Conservation (phyloP, 92 coral and sea anemone species). For the Phenganax marumi region DNA sequence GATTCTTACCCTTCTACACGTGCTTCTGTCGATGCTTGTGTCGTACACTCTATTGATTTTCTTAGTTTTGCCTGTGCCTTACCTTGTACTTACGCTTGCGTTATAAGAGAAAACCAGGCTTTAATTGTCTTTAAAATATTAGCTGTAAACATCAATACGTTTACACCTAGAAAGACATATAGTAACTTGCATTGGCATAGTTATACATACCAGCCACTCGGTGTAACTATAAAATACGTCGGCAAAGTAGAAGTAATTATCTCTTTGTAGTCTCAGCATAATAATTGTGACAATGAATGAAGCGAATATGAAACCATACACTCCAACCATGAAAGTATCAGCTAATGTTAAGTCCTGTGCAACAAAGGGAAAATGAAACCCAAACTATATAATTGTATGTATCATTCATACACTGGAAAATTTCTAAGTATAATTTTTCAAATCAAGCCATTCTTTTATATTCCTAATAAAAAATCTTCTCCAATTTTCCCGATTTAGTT, state of each 20-base stretch:
- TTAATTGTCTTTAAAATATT: background rate
- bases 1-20: too few relatives aligned
- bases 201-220: slow-evolving; percentile 89
- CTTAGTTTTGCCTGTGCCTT: too few relatives aligned
- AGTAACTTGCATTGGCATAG: background rate
- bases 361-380: background rate
- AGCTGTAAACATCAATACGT: background rate
- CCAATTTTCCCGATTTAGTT: too few relatives aligned
- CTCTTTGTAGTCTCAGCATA: slow-evolving; percentile 88
- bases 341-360: slow-evolving; percentile 94
- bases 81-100: too few relatives aligned
- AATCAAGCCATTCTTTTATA: too few relatives aligned
- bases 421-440: background rate
- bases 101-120: too few relatives aligned
- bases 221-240: slow-evolving; percentile 86
- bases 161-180: background rate
- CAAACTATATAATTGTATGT: background rate
- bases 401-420: too few relatives aligned
- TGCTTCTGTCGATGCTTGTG: too few relatives aligned
- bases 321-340: slow-evolving; percentile 98
- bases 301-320: slow-evolving; percentile 92
- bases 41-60: too few relatives aligned
- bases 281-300: slow-evolving; percentile 96
- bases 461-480: too few relatives aligned
- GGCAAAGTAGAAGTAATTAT: slow-evolving; percentile 74